Percentiles rank a stretch among this genome's conserved stretches.
Evolutionary conservation across 2,113 vertebrate genomes (phyloP).

Genomic region (Equus quagga): DNA sequence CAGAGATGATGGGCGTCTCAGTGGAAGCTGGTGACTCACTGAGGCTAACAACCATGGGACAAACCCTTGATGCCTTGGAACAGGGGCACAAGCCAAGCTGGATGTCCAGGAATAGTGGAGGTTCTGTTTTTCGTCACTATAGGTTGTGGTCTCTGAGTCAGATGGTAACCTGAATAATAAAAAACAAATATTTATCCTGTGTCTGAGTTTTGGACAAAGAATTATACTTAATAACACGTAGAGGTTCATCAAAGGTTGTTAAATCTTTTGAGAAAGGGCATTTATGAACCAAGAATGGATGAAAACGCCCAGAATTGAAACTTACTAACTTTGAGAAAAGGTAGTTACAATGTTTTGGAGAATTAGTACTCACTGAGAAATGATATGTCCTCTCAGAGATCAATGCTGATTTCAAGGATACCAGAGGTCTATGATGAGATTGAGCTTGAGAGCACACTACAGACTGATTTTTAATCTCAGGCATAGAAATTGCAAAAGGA

Average conservation of each 20-base stretch:
- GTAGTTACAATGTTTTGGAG: too few species aligned
- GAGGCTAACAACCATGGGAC: background rate
- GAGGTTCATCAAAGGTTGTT: background rate
- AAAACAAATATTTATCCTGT: background rate
- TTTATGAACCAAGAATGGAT: background rate
- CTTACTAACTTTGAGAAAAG: background rate
- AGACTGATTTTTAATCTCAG: background rate
- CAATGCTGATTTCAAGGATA: background rate
- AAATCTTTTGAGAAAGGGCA: background rate
- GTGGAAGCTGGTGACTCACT: background rate
- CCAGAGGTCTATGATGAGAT: background rate
- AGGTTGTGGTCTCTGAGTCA: background rate
- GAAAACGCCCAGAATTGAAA: background rate
- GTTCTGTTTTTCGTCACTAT: background rate
- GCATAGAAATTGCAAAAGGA: background rate
- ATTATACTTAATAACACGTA: background rate
- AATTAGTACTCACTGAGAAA: background rate
- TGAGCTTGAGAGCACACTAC: background rate
- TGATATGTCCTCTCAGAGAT: background rate
- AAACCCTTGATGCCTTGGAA: background rate
- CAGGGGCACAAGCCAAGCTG: background rate
- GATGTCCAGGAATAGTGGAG: rapidly evolving
- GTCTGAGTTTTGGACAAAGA: background rate
- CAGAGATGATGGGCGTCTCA: background rate
- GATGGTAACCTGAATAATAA: background rate